Evolutionary conservation across 2,797 vertebrate species (phyloP).

Genomic region (Thunnus albacares): DNA sequence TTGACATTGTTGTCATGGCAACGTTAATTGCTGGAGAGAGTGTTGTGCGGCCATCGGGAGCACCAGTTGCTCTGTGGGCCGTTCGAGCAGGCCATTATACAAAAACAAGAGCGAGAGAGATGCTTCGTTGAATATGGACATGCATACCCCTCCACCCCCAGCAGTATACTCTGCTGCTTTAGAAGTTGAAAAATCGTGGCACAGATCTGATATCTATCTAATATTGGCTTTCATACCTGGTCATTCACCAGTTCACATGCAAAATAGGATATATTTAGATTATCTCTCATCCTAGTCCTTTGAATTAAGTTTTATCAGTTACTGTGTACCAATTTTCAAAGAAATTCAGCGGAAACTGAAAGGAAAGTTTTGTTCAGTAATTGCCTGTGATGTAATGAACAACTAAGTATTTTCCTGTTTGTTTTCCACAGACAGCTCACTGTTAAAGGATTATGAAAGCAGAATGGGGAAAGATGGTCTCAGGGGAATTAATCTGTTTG

Average conservation of each 20-base stretch:
- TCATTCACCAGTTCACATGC: background rate
- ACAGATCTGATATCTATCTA: background rate
- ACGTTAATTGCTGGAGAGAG: no score
- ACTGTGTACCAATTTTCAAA: constrained; percentile 1
- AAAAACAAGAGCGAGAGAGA: no score
- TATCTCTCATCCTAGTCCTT: background rate
- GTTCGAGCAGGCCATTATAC: no score
- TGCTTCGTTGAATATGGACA: no score
- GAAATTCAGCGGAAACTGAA: constrained; percentile 1
- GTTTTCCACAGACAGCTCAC: constrained; percentile 50
- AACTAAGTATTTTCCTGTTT: constrained; percentile 20
- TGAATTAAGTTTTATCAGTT: constrained; percentile 14
- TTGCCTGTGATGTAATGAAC: constrained; percentile 45
- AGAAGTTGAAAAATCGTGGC: background rate
- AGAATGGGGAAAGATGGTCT: constrained; percentile 53
- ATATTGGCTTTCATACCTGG: background rate
- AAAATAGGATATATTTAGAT: no score
- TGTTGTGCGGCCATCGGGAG: no score
- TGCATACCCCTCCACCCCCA: no score
- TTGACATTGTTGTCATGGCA: no score
- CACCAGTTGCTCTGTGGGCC: no score
- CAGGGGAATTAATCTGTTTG: constrained; percentile 68
- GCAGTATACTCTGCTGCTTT: background rate
- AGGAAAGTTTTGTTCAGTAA: constrained; percentile 28
- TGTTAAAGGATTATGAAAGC: constrained; percentile 67